Evolutionary conservation across 2,888 invertebrate genomes (phyloP).

Genomic region (Trichogramma evanescens): DNA sequence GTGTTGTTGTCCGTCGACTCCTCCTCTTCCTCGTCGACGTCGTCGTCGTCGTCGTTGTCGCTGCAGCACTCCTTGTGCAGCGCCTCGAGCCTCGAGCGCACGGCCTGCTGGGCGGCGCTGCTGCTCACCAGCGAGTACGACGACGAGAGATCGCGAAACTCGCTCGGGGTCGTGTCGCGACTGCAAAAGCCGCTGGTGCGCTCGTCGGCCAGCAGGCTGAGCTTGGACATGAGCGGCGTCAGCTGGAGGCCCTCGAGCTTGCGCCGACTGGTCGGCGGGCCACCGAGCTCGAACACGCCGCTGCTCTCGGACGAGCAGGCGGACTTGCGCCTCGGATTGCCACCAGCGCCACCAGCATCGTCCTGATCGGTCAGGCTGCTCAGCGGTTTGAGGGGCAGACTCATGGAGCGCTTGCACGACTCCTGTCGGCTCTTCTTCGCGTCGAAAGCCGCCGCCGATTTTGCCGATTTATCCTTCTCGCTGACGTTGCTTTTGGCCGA

Average conservation of each 20-base stretch:
- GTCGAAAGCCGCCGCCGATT: slow-evolving; percentile 18
- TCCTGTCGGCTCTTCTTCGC: slow-evolving; percentile 39
- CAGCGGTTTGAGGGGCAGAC: slow-evolving; percentile 66
- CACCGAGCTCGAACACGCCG: slow-evolving; percentile 25
- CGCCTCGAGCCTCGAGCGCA: slow-evolving; percentile 35
- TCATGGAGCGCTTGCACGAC: slow-evolving; percentile 52
- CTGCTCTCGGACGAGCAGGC: slow-evolving; percentile 19
- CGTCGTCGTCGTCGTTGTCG: slow-evolving; percentile 47
- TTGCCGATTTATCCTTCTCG: background rate
- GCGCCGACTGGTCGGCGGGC: slow-evolving; percentile 41
- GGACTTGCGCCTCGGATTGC: slow-evolving; percentile 29
- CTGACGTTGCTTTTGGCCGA: background rate
- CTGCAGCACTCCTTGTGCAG: slow-evolving; percentile 32
- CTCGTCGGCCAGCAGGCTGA: slow-evolving; percentile 67
- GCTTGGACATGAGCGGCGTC: slow-evolving; percentile 75
- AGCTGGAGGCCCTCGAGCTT: slow-evolving; percentile 64
- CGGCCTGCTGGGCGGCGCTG: slow-evolving; percentile 21
- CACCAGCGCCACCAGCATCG: slow-evolving; percentile 24
- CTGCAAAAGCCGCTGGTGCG: slow-evolving; percentile 64
- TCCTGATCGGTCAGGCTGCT: slow-evolving; percentile 39
- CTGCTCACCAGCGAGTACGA: slow-evolving; percentile 33
- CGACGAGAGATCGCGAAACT: slow-evolving; percentile 42
- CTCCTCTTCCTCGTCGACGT: slow-evolving; percentile 34
- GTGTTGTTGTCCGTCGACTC: slow-evolving; percentile 30
- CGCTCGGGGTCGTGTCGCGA: slow-evolving; percentile 60